Evolutionary conservation across 2,888 invertebrate genomes (phyloP).

Genomic region (Abrostola tripartita): DNA sequence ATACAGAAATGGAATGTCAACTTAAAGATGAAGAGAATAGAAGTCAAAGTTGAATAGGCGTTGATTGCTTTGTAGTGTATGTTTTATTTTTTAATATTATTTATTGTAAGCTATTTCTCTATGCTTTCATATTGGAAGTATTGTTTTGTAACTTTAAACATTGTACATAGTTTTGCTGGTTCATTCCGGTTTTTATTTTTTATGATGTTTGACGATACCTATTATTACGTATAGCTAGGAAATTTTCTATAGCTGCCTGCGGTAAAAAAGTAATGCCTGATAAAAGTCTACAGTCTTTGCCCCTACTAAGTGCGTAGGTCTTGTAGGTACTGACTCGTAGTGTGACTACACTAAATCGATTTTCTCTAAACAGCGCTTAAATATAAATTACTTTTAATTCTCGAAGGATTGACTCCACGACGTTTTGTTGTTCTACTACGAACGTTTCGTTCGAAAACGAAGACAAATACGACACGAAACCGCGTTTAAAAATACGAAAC

Average conservation of each 20-base stretch:
- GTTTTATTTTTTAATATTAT: slow-evolving; percentile 33
- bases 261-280: no score
- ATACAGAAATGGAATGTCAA: slow-evolving; percentile 23
- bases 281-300: no score
- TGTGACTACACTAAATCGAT: no score
- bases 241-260: no score
- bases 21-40: slow-evolving; percentile 5
- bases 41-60: slow-evolving; percentile 19
- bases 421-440: slow-evolving; percentile 26
- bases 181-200: no score
- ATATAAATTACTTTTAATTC: background rate
- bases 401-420: slow-evolving; percentile 5
- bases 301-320: no score
- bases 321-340: no score
- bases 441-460: slow-evolving; percentile 53
- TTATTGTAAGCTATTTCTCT: slow-evolving; percentile 32
- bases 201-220: no score
- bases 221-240: no score
- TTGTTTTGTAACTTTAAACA: slow-evolving; percentile 3
- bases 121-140: slow-evolving; percentile 10
- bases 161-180: background rate
- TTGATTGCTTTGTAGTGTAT: background rate
- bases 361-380: background rate
- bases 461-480: slow-evolving; percentile 73
- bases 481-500: slow-evolving; percentile 83